Base-by-base conservation (phyloP, 2,888 invertebrate genomes). In the Catonia carolina region DNA sequence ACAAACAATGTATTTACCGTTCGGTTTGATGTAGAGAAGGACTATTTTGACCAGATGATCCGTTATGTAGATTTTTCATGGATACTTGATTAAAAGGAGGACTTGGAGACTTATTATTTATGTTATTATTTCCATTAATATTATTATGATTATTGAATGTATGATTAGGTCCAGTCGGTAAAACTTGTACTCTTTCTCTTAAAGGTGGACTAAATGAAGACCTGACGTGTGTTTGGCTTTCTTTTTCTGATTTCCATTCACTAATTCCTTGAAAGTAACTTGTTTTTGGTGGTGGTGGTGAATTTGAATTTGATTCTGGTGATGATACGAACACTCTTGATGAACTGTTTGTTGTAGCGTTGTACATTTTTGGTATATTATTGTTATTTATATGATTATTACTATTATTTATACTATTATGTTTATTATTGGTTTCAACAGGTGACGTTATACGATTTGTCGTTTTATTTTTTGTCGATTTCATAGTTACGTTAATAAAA, bases 401-500 rank as follows among this genome's bases (percentile, higher is more conserved):
- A n/a, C n/a, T n/a, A n/a, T n/a, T n/a, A n/a, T n/a, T n/a, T n/a
- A n/a, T n/a, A n/a, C n/a, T n/a, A n/a, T n/a, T n/a, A n/a, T n/a
- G n/a, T n/a, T n/a, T n/a, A 27, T 27, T 4, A 27, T 27, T 27
- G 8, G 5, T 27, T 27, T 27, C 27, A 27, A 27, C 8, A 6
- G 73, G 75, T 2, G 76, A 72, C 14, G 71, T 70, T 18, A 73
- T 71, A 6, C 27, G 27, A 27, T 27, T 27, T 45, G 33, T 54
- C 4, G 17, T 12, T 27, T 31, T 42, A 22, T 51, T 75, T 74
- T 68, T 76, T 72, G 37, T 78, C 36, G 81, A 86, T 72, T 88
- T 89, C 71, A 84, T 85, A 6, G 85, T 85, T 50, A 85, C 84
- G 69, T 85, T 85, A 70, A 86, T 90, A 71, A 84, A 89, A 61